phyloP scores from a whole-genome alignment of 1,140 invertebrate genomes.

The Steinernema feltiae region DNA sequence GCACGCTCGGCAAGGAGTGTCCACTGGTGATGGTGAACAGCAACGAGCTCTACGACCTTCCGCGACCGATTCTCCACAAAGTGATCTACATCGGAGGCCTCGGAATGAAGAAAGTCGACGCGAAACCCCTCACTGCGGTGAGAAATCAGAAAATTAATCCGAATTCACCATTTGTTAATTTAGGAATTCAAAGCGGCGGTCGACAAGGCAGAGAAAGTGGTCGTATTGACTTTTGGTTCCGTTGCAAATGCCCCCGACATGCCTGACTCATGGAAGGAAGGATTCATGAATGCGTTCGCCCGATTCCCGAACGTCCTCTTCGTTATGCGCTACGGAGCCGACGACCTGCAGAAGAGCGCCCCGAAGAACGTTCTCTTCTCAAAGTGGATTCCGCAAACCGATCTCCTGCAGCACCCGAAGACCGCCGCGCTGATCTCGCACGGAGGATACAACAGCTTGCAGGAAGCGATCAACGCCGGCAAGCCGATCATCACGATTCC shows the following conservation, averaged over 20 bases:
- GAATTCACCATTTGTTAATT: background rate
- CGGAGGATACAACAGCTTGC: constrained; percentile 25
- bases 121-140: constrained; percentile 7
- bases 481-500: constrained; percentile 43
- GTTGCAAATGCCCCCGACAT: background rate
- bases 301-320: constrained; percentile 21
- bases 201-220: constrained; percentile 5
- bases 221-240: constrained; percentile 5
- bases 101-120: constrained; percentile 19
- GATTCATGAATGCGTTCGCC: background rate
- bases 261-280: constrained; percentile 17
- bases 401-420: constrained; percentile 23
- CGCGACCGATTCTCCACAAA: constrained; percentile 27
- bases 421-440: constrained; percentile 9
- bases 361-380: constrained; percentile 15
- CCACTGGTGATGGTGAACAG: constrained; percentile 27
- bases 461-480: constrained; percentile 36
- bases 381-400: constrained; percentile 20
- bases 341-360: background rate
- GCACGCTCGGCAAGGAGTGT: constrained; percentile 12
- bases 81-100: constrained; percentile 27
- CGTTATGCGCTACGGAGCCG: background rate
- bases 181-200: constrained; percentile 8
- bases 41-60: constrained; percentile 27
- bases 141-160: background rate